Conservation (phyloP, 2,113 vertebrate genomes). For the Eidolon helvum region DNA sequence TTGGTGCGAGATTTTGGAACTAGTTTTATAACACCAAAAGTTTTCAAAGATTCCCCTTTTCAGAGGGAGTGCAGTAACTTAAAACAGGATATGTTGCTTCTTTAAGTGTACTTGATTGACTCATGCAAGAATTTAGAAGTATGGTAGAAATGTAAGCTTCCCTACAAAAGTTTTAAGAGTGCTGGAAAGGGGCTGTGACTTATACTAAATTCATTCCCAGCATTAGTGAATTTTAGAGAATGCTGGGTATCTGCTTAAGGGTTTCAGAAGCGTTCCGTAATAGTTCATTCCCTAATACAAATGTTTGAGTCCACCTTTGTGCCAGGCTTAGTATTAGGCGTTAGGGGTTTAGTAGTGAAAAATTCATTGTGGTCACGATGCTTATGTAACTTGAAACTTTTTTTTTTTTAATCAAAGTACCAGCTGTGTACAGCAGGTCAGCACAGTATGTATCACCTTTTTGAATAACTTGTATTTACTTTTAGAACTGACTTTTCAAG, state of each 20-base stretch:
- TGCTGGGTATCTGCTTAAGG: background rate
- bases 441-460: background rate
- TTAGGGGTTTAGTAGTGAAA: background rate
- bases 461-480: conserved; percentile 37
- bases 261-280: background rate
- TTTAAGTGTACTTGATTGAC: conserved; percentile 12
- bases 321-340: background rate
- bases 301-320: background rate
- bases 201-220: background rate
- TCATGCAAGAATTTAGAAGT: conserved; percentile 4
- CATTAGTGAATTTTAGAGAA: background rate
- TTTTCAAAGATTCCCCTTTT: background rate
- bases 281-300: background rate
- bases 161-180: conserved; percentile 10
- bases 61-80: background rate
- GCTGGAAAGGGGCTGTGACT: conserved; percentile 48
- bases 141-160: conserved; percentile 45
- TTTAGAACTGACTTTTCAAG: conserved; percentile 34
- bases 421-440: background rate
- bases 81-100: background rate
- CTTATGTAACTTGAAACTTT: conserved; percentile 11
- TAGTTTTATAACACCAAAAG: background rate
- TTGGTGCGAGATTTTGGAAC: conserved; percentile 25
- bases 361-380: background rate
- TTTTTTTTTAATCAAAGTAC: background rate